Evolutionary conservation across 92 coral and sea anemone genomes (phyloP), one percentile per base, ranked within the genome.

Genomic region (Pocillopora meandrina): DNA sequence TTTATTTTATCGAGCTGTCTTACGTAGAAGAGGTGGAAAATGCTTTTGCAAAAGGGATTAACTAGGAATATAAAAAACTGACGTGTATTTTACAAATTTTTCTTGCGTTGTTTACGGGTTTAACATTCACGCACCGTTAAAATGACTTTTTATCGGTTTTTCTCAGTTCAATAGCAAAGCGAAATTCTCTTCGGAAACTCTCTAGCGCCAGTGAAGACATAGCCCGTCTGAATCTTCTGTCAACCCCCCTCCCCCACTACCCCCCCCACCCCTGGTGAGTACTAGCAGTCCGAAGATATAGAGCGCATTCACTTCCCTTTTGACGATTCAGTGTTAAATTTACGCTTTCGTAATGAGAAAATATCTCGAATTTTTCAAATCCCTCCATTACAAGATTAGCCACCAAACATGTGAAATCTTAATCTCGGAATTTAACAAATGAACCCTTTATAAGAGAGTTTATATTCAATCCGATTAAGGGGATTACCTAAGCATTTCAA

Each of bases 261-360:
- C 72, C 58, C 12, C 2, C 82, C 71, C 72, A 26, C 49, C 62
- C 72, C 72, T 47, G 42, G 61, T 42, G 82, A 64, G 60, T 47
- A 2, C 4, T 20, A 20, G 19, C 33, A 67, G 47, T 42, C 36
- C 9, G 0, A 9, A 33, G 13, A 65, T 36, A 36, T 16, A 62
- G 47, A 11, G 18, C 60, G n/a, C 36, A 35, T n/a, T 64, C 19
- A 78, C 64, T 12, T 47, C 61, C 9, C 35, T 69, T 69, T 68
- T 68, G 19, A 68, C 74, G 33, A 16, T 52, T 69, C 56, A 33
- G 74, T 34, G 14, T 69, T 69, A 52, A 33, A 47, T 69, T 66
- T 33, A 33, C 17, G 35, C 56, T 33, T 34, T 35, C 14, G 5
- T 31, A 10, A 68, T 33, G 19, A 68, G 33, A 8, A 19, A 68